Percentiles rank a stretch among this genome's conserved stretches.
Evolutionary conservation across 2,797 vertebrate species (phyloP).

Genomic region (Lates japonicus): DNA sequence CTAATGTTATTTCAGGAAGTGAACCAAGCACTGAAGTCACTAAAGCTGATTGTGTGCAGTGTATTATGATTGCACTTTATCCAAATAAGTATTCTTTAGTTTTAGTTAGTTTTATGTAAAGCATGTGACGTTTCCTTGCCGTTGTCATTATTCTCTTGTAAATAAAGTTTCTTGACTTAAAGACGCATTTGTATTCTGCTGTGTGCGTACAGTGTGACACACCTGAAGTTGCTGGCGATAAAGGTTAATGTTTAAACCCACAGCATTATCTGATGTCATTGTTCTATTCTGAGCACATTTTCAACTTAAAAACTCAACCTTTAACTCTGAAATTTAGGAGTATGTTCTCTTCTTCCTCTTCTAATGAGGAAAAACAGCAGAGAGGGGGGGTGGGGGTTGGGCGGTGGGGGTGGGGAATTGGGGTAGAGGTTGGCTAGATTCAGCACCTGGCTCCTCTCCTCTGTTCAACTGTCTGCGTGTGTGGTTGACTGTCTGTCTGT

Average conservation of each 20-base stretch:
- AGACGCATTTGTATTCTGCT: neutral
- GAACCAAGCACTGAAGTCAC: neutral
- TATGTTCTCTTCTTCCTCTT: neutral
- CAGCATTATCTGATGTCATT: neutral
- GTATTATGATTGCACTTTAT: neutral
- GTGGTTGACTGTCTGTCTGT: slow-evolving; percentile 13
- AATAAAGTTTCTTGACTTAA: neutral
- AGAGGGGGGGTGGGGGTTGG: too few relatives aligned
- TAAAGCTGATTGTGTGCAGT: neutral
- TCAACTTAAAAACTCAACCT: neutral
- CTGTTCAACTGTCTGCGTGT: slow-evolving; percentile 48
- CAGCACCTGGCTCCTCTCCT: slow-evolving; percentile 63
- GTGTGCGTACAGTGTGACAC: neutral
- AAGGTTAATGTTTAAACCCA: slow-evolving; percentile 52
- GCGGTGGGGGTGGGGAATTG: too few relatives aligned
- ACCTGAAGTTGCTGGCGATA: slow-evolving; percentile 8
- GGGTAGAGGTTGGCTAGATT: neutral
- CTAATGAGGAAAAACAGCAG: neutral
- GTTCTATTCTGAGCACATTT: slow-evolving; percentile 8
- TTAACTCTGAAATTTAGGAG: neutral
- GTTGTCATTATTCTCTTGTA: neutral
- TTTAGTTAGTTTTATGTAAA: neutral
- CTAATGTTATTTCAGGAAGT: neutral
- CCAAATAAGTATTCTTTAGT: neutral
- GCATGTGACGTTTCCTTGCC: neutral